Percentiles rank a stretch among this genome's conserved stretches.
Conservation (phyloP, 64 coral and sea anemone genomes). For the Actinia equina region DNA sequence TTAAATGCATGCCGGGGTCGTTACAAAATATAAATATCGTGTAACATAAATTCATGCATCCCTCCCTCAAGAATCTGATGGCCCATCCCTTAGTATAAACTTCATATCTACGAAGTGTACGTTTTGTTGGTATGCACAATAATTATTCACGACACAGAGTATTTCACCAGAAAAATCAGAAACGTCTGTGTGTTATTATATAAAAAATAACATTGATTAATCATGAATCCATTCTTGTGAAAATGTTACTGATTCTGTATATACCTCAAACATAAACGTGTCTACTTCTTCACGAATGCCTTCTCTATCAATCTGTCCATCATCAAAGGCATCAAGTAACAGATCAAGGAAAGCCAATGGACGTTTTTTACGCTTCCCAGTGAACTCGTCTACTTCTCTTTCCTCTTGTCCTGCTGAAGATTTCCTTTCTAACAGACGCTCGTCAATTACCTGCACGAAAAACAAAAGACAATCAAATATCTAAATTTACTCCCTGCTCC, state of each 20-base stretch:
- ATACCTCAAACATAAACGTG: constrained; percentile 83
- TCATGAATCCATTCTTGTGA: too few species aligned
- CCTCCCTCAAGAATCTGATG: too few species aligned
- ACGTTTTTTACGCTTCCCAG: constrained; percentile 37
- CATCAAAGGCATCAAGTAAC: constrained; percentile 57
- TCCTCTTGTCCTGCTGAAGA: background rate
- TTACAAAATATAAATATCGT: too few species aligned
- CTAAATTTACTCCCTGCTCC: background rate
- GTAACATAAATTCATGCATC: too few species aligned
- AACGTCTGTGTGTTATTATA: too few species aligned
- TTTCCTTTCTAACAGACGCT: constrained; percentile 44
- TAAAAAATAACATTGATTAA: too few species aligned
- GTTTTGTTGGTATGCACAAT: too few species aligned
- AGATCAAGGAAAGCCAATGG: constrained; percentile 56
- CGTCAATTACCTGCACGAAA: constrained; percentile 50
- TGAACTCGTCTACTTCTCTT: background rate
- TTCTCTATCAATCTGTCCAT: constrained; percentile 50
- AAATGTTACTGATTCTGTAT: background rate
- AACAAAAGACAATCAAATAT: background rate
- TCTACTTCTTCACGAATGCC: constrained; percentile 75
- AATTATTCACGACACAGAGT: too few species aligned
- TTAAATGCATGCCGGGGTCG: too few species aligned
- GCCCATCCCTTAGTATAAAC: too few species aligned
- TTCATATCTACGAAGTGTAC: too few species aligned
- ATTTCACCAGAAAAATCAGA: too few species aligned